Evolutionary conservation across 2,888 invertebrate species (phyloP).

Genomic region (Sminthurides aquaticus): DNA sequence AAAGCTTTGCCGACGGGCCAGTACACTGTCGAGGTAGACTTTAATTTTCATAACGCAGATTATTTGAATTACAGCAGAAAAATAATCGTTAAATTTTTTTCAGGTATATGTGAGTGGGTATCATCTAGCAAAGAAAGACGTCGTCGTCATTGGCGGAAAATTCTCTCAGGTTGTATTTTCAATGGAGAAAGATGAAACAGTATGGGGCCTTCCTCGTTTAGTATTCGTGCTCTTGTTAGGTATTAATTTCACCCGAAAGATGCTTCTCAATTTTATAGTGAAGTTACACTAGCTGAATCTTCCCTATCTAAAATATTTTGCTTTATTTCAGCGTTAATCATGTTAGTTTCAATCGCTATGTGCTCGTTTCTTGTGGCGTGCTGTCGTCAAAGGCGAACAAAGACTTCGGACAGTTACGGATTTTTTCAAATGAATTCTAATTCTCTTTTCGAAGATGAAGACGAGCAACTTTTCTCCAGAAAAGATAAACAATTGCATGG

Average conservation of each 20-base stretch:
- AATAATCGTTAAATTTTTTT: too few relatives aligned
- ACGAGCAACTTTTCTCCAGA: slow-evolving; percentile 39
- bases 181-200: slow-evolving; percentile 58
- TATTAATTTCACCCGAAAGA: too few relatives aligned
- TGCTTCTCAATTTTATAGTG: slow-evolving; percentile 6
- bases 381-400: slow-evolving; percentile 24
- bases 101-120: slow-evolving; percentile 50
- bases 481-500: slow-evolving; percentile 35
- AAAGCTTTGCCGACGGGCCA: slow-evolving; percentile 30
- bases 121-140: slow-evolving; percentile 52
- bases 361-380: slow-evolving; percentile 34
- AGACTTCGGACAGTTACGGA: slow-evolving; percentile 30
- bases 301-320: too few relatives aligned
- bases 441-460: slow-evolving; percentile 42
- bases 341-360: slow-evolving; percentile 31
- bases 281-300: slow-evolving; percentile 27
- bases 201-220: slow-evolving; percentile 67
- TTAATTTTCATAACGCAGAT: too few relatives aligned
- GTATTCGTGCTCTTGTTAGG: slow-evolving; percentile 68
- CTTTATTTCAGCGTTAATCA: slow-evolving; percentile 30
- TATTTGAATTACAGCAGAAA: too few relatives aligned
- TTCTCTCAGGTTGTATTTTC: slow-evolving; percentile 58
- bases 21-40: slow-evolving; percentile 28
- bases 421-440: slow-evolving; percentile 40
- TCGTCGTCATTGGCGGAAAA: slow-evolving; percentile 47